Evolutionary conservation across 1,140 invertebrate genomes (phyloP).

Genomic region (Chrysopa pallens): DNA sequence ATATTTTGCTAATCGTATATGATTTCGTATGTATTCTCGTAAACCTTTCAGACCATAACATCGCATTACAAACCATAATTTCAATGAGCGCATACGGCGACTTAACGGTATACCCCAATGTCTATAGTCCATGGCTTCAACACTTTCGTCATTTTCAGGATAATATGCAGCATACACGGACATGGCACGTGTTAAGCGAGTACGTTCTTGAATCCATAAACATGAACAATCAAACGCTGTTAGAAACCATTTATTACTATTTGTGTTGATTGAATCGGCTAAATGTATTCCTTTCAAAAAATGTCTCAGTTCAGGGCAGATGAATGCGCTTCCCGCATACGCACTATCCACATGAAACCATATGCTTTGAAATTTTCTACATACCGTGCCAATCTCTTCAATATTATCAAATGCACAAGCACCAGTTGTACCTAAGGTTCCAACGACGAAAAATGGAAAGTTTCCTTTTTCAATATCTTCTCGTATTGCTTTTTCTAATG

Average conservation of each 20-base stretch:
- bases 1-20: conserved; percentile 68
- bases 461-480: conserved; percentile 64
- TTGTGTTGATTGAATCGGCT: conserved; percentile 81
- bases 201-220: conserved; percentile 76
- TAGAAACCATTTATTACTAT: conserved; percentile 85
- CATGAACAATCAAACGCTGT: conserved; percentile 83
- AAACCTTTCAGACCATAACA: conserved; percentile 67
- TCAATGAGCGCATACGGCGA: conserved; percentile 67
- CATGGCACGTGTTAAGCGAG: conserved; percentile 78
- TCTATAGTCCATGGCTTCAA: conserved; percentile 59
- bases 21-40: conserved; percentile 69
- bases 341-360: conserved; percentile 65
- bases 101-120: conserved; percentile 86
- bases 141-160: conserved; percentile 60
- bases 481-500: conserved; percentile 46
- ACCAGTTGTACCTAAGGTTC: conserved; percentile 63
- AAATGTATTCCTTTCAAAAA: conserved; percentile 62
- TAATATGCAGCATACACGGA: conserved; percentile 83
- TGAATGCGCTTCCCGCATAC: conserved; percentile 69
- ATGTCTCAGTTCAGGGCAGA: conserved; percentile 63
- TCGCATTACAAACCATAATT: conserved; percentile 78
- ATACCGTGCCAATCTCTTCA: conserved; percentile 62
- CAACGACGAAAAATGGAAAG: conserved; percentile 73
- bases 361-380: conserved; percentile 39
- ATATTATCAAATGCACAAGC: conserved; percentile 71